A percentile compares a stretch with the other conserved stretches of the same genome.
Evolutionary conservation across 2,888 invertebrate species (phyloP).

Genomic region (Cabera pusaria): DNA sequence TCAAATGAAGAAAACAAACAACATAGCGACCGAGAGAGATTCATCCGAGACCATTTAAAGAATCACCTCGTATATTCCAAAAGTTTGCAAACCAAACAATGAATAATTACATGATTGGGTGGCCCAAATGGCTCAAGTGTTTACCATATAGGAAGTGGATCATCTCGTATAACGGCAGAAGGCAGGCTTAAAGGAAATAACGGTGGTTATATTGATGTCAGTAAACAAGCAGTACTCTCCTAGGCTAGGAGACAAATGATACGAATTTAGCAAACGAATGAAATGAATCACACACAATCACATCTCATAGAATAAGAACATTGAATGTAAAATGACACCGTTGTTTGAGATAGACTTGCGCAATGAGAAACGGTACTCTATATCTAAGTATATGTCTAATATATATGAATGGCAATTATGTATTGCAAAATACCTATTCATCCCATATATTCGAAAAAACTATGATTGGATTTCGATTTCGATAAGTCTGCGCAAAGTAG

Average conservation of each 20-base stretch:
- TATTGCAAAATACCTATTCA: too few relatives aligned
- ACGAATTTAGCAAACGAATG: conserved; percentile 6
- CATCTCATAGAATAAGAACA: conserved; percentile 8
- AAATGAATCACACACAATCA: conserved; percentile 12
- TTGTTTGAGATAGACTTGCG: conserved; percentile 4
- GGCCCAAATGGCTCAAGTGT: conserved; percentile 17
- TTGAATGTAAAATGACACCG: conserved; percentile 4
- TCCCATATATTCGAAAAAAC: too few relatives aligned
- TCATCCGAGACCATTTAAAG: conserved; percentile 11
- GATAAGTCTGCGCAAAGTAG: too few relatives aligned
- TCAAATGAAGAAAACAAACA: conserved; percentile 17
- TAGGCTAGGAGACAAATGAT: conserved; percentile 7
- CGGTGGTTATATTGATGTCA: conserved; percentile 19
- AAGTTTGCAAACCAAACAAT: conserved; percentile 16
- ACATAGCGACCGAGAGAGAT: conserved; percentile 14
- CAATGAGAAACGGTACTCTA: too few relatives aligned
- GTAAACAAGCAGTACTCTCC: conserved; percentile 27
- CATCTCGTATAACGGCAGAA: conserved; percentile 24
- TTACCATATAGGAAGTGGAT: conserved; percentile 22
- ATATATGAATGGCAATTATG: too few relatives aligned
- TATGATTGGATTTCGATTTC: too few relatives aligned
- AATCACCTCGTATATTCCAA: conserved; percentile 10
- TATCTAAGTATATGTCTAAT: too few relatives aligned
- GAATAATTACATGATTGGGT: conserved; percentile 19
- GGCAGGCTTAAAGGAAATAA: conserved; percentile 22